Evolutionary conservation across 1,140 invertebrate species (phyloP).

Genomic region (Pseudomyrmex cubaensis): DNA sequence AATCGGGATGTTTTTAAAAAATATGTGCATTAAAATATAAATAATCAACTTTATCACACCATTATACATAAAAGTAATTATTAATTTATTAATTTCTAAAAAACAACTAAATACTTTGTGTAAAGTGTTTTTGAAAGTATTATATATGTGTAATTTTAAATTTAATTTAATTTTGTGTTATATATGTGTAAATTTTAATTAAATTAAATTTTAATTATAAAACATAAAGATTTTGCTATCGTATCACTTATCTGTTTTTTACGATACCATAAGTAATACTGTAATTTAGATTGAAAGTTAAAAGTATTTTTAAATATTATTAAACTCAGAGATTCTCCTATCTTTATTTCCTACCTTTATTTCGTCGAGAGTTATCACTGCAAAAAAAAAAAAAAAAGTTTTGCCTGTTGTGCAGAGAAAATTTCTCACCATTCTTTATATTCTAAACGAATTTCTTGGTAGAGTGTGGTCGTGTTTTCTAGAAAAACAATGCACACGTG

Average conservation of each 20-base stretch:
- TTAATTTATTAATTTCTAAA: too few species aligned
- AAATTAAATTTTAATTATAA: too few species aligned
- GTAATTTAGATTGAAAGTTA: slow-evolving; percentile 37
- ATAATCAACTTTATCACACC: neutral
- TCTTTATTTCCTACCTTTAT: neutral
- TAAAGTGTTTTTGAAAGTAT: too few species aligned
- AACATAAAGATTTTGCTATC: neutral
- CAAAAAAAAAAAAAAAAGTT: neutral
- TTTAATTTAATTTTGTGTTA: too few species aligned
- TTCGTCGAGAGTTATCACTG: slow-evolving; percentile 29
- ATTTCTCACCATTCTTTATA: neutral
- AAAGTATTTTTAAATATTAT: neutral
- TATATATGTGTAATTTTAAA: too few species aligned
- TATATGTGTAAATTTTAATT: too few species aligned
- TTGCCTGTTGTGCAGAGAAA: neutral
- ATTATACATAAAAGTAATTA: too few species aligned
- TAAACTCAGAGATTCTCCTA: too few species aligned
- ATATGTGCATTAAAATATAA: neutral
- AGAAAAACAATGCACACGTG: slow-evolving; percentile 58
- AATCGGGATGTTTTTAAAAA: neutral
- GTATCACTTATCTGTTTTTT: neutral
- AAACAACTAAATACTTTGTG: too few species aligned
- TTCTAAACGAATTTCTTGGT: slow-evolving; percentile 41
- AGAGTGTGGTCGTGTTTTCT: slow-evolving; percentile 43
- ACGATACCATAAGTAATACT: neutral